Base-by-base conservation (phyloP, 2,797 vertebrate genomes). In the Cossypha heuglini region DNA sequence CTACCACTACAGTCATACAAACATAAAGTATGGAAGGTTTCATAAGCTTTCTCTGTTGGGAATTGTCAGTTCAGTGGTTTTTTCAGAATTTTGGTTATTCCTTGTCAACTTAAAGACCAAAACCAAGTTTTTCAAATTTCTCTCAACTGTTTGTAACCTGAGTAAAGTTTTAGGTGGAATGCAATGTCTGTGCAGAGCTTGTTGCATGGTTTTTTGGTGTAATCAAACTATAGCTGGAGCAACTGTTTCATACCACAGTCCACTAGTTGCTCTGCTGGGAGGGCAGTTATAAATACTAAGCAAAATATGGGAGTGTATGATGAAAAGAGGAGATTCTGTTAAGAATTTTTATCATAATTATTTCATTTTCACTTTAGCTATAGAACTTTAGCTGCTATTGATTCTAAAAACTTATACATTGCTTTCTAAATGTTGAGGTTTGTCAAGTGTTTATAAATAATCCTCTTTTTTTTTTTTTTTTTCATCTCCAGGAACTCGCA, bases 401-500 rank as follows among this genome's bases (percentile, higher is more conserved):
- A 40, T 57, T 76, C 17, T 75, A 11, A 77, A 90, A 89, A 9
- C 6, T 5, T 4, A 5, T 13, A 9, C 13, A 6, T 28, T 62
- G 40, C 20, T 69, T 88, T 76, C 37, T 69, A 63, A 71, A 45
- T 46, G 10, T 38, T 78, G 31, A 10, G 3, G 3, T 73, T 83
- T 54, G 14, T 61, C 29, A 77, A 61, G 38, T 63, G 3, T 55
- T 93, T 59, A 11, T 55, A 55, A 82, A 42, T 59, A 31, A 74
- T 21, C 1, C 22, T 51, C 57, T 76, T 22, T 26, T 29, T 37
- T 37, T 76, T 22, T 37, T 37, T 37, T 80, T 42, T 26, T 37
- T 28, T 35, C 10, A 17, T 71, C 48, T 19, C 72, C 68, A 98
- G 98, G 98, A 73, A 97, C 97, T 33, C 97, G 94, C 26, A 98